phyloP scores from a whole-genome alignment of 2,113 vertebrate genomes.

The Ptilonorhynchus violaceus region DNA sequence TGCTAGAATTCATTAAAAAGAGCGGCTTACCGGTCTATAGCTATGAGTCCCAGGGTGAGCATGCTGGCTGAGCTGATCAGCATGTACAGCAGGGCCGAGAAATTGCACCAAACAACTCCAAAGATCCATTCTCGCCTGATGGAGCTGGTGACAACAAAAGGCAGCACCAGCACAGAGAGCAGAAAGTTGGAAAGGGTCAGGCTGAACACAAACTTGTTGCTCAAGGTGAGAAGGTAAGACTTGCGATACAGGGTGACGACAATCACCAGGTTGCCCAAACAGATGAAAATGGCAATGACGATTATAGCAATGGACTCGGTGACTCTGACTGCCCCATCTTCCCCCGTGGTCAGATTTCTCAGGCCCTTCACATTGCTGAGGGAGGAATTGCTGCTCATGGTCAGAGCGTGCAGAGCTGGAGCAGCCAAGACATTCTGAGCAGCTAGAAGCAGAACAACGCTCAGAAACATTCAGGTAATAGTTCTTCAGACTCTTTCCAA shows the following conservation, averaged over 20 bases:
- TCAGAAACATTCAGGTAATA: neutral
- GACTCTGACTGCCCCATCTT: slow-evolving; percentile 61
- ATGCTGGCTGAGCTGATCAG: slow-evolving; percentile 98
- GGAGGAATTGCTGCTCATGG: slow-evolving; percentile 88
- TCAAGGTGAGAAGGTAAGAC: slow-evolving; percentile 94
- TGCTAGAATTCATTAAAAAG: neutral
- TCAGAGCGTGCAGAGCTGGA: slow-evolving; percentile 56
- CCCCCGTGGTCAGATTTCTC: slow-evolving; percentile 67
- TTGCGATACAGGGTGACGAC: slow-evolving; percentile 90
- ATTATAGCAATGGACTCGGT: slow-evolving; percentile 87
- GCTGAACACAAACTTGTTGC: slow-evolving; percentile 99
- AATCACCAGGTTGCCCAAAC: slow-evolving; percentile 91
- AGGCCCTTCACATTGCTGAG: slow-evolving; percentile 76
- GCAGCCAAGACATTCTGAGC: slow-evolving; percentile 71
- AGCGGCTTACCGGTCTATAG: slow-evolving; percentile 88
- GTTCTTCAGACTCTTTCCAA: neutral
- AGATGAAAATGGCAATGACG: slow-evolving; percentile 86
- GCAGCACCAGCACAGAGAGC: slow-evolving; percentile 89
- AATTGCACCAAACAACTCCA: slow-evolving; percentile 97
- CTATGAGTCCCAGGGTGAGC: slow-evolving; percentile 95
- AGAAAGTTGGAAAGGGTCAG: slow-evolving; percentile 95
- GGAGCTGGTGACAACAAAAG: slow-evolving; percentile 91
- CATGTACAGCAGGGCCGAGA: slow-evolving; percentile 93
- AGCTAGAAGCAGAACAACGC: slow-evolving; percentile 5
- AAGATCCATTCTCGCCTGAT: slow-evolving; percentile 91